Evolutionary conservation across 2,888 invertebrate species (phyloP).

Genomic region (Liposcelis brunnea): DNA sequence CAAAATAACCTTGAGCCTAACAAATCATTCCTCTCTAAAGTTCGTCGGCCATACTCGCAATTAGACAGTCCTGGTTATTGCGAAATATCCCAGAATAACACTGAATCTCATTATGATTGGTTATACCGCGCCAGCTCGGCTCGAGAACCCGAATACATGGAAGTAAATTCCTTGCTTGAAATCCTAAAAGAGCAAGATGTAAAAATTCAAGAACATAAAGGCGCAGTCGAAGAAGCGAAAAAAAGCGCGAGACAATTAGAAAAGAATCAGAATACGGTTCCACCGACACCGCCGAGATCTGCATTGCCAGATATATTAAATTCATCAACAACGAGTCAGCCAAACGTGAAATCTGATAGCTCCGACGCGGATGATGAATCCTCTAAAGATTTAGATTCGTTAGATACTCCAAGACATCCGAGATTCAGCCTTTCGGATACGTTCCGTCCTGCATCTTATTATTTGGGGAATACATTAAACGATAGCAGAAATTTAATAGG

Average conservation of each 20-base stretch:
- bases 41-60: background rate
- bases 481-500: constrained; percentile 16
- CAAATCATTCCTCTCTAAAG: background rate
- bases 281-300: constrained; percentile 20
- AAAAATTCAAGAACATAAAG: background rate
- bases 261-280: constrained; percentile 16
- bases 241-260: constrained; percentile 1
- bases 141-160: constrained; percentile 73
- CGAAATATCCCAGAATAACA: constrained; percentile 24
- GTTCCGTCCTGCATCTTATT: constrained; percentile 76
- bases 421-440: constrained; percentile 76
- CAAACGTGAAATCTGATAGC: constrained; percentile 42
- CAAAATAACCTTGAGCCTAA: background rate
- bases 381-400: constrained; percentile 51
- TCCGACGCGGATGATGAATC: constrained; percentile 74
- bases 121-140: constrained; percentile 48
- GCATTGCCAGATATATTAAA: constrained; percentile 44
- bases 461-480: constrained; percentile 44
- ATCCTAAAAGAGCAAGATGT: constrained; percentile 17
- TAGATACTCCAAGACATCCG: constrained; percentile 48
- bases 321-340: constrained; percentile 22
- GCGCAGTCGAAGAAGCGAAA: background rate
- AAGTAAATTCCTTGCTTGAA: constrained; percentile 33
- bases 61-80: constrained; percentile 22
- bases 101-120: constrained; percentile 39